Percentiles rank a stretch among this genome's conserved stretches.
phyloP scores from a whole-genome alignment of 2,113 vertebrate genomes.

The Marcusenius ussheri region DNA sequence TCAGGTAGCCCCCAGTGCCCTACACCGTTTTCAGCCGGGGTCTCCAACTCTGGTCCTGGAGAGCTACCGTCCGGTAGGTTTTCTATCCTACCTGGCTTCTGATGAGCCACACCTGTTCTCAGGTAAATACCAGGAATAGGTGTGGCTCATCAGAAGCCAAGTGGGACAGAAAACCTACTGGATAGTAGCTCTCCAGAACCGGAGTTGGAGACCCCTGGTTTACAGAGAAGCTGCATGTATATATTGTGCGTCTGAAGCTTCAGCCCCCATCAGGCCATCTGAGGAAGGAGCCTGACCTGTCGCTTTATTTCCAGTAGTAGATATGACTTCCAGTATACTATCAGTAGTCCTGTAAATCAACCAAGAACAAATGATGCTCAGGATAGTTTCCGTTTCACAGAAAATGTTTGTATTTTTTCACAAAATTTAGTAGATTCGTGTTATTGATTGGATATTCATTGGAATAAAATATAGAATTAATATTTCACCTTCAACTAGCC shows the following conservation, averaged over 20 bases:
- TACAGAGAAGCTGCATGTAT: slow-evolving; percentile 28
- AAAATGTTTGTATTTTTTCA: not conserved
- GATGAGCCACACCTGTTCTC: no score
- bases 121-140: no score
- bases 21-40: slow-evolving; percentile 28
- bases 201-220: not conserved
- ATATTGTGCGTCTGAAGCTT: not conserved
- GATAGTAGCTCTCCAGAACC: no score
- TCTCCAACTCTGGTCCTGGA: no score
- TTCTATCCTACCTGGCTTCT: no score
- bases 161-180: no score
- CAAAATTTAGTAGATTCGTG: not conserved
- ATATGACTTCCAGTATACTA: not conserved
- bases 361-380: not conserved
- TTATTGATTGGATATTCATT: not conserved
- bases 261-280: not conserved
- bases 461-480: not conserved
- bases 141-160: no score
- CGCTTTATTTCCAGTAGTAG: not conserved
- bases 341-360: not conserved
- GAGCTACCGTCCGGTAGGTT: no score
- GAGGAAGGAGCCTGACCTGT: not conserved
- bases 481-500: not conserved
- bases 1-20: slow-evolving; percentile 41
- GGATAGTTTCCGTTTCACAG: not conserved